These are phyloP conservation scores for Hucho hucho DNA, from an alignment of 2,113 vertebrate species.

Conservation along the genomic window DNA sequence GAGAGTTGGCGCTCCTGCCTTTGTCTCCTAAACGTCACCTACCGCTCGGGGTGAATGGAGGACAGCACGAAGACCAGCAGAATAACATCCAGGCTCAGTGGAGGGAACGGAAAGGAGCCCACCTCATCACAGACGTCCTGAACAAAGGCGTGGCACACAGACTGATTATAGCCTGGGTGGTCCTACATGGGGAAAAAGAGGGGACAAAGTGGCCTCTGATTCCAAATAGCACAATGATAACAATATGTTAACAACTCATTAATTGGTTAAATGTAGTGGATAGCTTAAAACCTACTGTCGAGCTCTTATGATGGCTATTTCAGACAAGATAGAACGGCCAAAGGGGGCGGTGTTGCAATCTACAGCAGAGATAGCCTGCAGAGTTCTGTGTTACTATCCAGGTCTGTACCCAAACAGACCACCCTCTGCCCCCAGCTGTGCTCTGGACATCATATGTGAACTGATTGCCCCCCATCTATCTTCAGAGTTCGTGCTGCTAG, in stretches of 20 bases:
- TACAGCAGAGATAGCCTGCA: too few relatives aligned
- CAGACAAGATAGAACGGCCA: too few relatives aligned
- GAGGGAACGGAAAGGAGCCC: constrained; percentile 84
- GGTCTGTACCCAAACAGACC: too few relatives aligned
- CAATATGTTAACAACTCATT: not conserved
- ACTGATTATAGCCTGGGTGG: constrained; percentile 77
- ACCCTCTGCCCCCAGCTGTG: too few relatives aligned
- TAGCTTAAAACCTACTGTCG: not conserved
- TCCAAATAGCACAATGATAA: not conserved
- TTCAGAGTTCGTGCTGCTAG: too few relatives aligned
- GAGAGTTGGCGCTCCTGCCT: constrained; percentile 52
- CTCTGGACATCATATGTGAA: too few relatives aligned
- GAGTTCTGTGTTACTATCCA: too few relatives aligned
- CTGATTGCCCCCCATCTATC: too few relatives aligned
- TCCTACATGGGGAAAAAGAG: constrained; percentile 67
- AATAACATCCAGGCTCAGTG: constrained; percentile 83
- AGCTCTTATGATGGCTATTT: not conserved
- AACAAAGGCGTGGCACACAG: constrained; percentile 85
- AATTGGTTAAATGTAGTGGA: too few relatives aligned
- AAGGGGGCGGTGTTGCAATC: too few relatives aligned
- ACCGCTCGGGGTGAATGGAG: constrained; percentile 89
- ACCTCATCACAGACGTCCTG: constrained; percentile 83
- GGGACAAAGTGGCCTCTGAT: not conserved
- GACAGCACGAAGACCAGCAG: constrained; percentile 92
- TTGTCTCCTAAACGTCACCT: constrained; percentile 73